phyloP scores from a whole-genome alignment of 2,888 invertebrate genomes.

The Leptinotarsa tumamoca region DNA sequence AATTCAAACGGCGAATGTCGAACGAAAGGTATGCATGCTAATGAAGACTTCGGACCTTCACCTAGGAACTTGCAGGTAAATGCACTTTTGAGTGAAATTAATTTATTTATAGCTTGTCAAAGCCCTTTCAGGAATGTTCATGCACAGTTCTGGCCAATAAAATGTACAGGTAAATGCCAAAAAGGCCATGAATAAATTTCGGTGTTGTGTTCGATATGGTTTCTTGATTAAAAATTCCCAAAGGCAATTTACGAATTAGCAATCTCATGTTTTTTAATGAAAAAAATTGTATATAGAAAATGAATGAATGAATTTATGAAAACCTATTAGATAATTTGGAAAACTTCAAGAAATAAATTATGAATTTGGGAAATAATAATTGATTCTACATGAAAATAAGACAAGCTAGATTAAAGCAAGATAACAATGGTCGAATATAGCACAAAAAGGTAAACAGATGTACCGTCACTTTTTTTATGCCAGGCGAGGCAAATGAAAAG shows the following conservation, averaged over 20 bases:
- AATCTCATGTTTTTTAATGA: neutral
- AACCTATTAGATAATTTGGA: too few relatives aligned
- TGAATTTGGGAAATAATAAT: too few relatives aligned
- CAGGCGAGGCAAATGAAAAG: too few relatives aligned
- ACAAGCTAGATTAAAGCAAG: too few relatives aligned
- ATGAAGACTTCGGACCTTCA: conserved; percentile 30
- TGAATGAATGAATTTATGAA: too few relatives aligned
- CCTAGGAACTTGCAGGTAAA: conserved; percentile 28
- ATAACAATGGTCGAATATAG: too few relatives aligned
- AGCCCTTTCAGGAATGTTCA: neutral
- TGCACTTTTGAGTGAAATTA: conserved; percentile 30
- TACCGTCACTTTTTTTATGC: too few relatives aligned
- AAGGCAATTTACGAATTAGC: neutral
- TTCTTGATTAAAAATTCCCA: neutral
- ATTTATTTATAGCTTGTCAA: neutral
- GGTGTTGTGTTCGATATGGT: neutral
- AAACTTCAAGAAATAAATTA: too few relatives aligned
- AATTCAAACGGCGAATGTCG: conserved; percentile 17
- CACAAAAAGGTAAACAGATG: too few relatives aligned
- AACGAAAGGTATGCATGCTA: conserved; percentile 28
- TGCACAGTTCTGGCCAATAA: neutral
- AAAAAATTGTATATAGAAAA: too few relatives aligned
- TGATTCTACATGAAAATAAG: too few relatives aligned
- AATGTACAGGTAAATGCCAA: neutral
- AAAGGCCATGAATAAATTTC: neutral